Evolutionary conservation across 2,888 invertebrate species (phyloP).

Genomic region (Byasa hedistus): DNA sequence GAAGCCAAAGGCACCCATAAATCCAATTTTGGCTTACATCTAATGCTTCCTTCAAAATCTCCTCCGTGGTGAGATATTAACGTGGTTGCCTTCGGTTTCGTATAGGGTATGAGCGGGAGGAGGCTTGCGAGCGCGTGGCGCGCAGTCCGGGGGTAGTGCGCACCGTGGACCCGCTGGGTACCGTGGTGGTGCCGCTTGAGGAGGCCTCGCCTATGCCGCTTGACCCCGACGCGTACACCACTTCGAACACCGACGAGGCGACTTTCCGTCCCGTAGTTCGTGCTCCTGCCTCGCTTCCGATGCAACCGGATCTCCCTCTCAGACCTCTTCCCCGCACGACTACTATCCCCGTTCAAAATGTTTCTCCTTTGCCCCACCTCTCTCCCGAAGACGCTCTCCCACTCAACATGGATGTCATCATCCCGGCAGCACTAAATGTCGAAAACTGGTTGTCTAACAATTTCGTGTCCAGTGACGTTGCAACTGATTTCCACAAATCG

Average conservation of each 20-base stretch:
- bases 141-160: slow-evolving; percentile 76
- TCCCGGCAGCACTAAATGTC: slow-evolving; percentile 42
- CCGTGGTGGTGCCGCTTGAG: slow-evolving; percentile 78
- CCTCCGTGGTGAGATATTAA: slow-evolving; percentile 40
- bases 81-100: slow-evolving; percentile 90
- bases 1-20: slow-evolving; percentile 77
- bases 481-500: background rate
- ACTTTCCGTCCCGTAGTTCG: slow-evolving; percentile 84
- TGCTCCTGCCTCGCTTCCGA: slow-evolving; percentile 54
- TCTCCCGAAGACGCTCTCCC: slow-evolving; percentile 38
- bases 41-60: slow-evolving; percentile 50
- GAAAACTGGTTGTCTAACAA: slow-evolving; percentile 36
- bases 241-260: slow-evolving; percentile 82
- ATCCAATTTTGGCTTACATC: slow-evolving; percentile 43
- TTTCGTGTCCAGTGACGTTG: slow-evolving; percentile 6
- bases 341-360: slow-evolving; percentile 61
- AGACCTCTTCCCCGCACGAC: slow-evolving; percentile 60
- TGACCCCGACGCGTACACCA: slow-evolving; percentile 67
- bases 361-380: slow-evolving; percentile 32
- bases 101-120: slow-evolving; percentile 81
- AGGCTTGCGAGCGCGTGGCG: slow-evolving; percentile 43
- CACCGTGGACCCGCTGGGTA: slow-evolving; percentile 88
- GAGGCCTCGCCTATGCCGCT: slow-evolving; percentile 62
- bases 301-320: slow-evolving; percentile 47
- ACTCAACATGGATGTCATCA: slow-evolving; percentile 45